Evolutionary conservation across 2,888 invertebrate species (phyloP), one percentile per base, ranked within the genome.

Genomic region (Rotaria magnacalcarata): DNA sequence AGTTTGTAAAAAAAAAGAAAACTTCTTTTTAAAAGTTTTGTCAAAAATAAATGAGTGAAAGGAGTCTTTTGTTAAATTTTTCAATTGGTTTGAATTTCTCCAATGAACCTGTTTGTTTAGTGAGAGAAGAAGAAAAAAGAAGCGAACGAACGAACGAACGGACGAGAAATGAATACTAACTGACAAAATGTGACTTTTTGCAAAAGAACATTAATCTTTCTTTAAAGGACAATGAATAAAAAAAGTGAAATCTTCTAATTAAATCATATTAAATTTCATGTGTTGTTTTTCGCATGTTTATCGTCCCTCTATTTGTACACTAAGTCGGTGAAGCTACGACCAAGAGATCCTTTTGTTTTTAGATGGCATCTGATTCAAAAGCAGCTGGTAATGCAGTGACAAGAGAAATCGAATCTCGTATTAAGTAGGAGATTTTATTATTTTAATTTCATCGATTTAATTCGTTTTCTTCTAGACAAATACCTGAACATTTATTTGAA

Each of bases 361-460:
- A 67, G 67, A 67, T 67, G 67, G 67, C 67, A 67, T 34, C 34
- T 67, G 67, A 67, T 67, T 67, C 67, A 7, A 67, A 67, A 67
- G 19, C 67, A 67, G 67, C 34, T 2, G 3, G 19, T 67, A 41
- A 19, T 67, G 4, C 11, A 16, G 67, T 67, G 27, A 80, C 80
- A 80, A 80, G 47, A 80, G 80, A 80, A 80, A 80, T 80, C 11
- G 80, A 80, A 80, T 80, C 80, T 47, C 80, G 80, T 24, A n/a
- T 80, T 24, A 80, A 80, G 80, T 80, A 80, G 34, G 34, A 34
- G 34, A 34, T 34, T 34, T 2, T 34, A 47, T 24, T 14, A 27
- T 60, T n/a, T 4, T 67, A 5, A 27, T 2, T 27, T 67, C 16
- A 21, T 54, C 21, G n/a, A 34, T 34, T 34, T 34, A 2, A 34